phyloP scores from a whole-genome alignment of 2,113 vertebrate species.

The Pollachius pollachius region DNA sequence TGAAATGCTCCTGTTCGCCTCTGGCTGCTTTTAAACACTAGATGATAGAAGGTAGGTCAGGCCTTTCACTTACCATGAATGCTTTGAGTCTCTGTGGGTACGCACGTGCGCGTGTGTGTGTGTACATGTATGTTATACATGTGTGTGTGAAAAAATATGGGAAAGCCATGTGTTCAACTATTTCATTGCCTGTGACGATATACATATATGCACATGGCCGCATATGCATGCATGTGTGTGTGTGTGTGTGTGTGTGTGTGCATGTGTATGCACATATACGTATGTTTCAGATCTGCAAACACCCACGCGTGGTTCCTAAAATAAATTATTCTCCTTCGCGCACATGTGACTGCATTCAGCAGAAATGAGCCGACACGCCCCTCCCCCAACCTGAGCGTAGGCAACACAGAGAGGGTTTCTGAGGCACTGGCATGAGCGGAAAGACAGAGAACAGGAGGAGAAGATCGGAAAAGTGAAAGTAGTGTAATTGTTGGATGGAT shows the following conservation, averaged over 20 bases:
- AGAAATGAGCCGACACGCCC: conserved; percentile 52
- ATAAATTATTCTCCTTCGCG: conserved; percentile 69
- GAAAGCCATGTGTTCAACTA: background rate
- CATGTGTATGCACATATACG: conserved; percentile 27
- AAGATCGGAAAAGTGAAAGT: background rate
- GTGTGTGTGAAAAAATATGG: background rate
- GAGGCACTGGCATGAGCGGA: conserved; percentile 4
- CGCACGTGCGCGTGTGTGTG: conserved; percentile 11
- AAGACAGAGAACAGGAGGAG: conserved; percentile 7
- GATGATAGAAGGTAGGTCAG: conserved; percentile 63
- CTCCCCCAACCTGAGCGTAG: conserved; percentile 26
- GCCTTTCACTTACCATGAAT: conserved; percentile 39
- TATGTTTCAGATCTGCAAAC: conserved; percentile 54
- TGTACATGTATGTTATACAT: conserved; percentile 17
- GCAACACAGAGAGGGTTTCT: conserved; percentile 19
- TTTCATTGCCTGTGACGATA: too few relatives aligned
- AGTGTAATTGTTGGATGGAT: background rate
- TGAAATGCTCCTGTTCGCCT: conserved; percentile 18
- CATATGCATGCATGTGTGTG: conserved; percentile 18
- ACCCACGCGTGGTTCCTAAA: conserved; percentile 64
- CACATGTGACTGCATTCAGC: conserved; percentile 68
- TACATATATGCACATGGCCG: background rate
- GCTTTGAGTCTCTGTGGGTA: conserved; percentile 31
- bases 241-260: conserved; percentile 18
- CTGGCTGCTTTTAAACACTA: conserved; percentile 51